Conservation (phyloP, 2,888 invertebrate species). For the Ptychoptera contaminata region DNA sequence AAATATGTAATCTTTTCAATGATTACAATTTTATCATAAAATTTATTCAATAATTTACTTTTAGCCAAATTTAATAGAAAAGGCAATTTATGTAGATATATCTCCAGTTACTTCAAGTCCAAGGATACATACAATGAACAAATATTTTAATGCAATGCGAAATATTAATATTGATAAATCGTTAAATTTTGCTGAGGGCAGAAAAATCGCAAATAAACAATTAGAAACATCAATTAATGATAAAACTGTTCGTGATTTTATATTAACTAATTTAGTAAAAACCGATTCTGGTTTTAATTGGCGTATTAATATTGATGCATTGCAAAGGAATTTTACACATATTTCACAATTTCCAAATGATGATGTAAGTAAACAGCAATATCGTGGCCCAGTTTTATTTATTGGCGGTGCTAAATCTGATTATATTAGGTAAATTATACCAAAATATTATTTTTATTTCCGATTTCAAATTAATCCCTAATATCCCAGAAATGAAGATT, state of each 20-base stretch:
- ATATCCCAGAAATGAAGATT: conserved; percentile 32
- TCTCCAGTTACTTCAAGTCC: conserved; percentile 45
- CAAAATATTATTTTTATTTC: conserved; percentile 4
- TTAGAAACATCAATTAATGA: conserved; percentile 38
- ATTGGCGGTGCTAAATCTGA: conserved; percentile 71
- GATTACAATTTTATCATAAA: background rate
- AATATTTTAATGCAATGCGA: conserved; percentile 47
- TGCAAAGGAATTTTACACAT: conserved; percentile 47
- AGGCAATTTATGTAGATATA: conserved; percentile 56
- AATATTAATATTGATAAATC: conserved; percentile 40
- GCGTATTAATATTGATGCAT: conserved; percentile 62
- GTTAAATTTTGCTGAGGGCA: conserved; percentile 51
- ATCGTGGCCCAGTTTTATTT: conserved; percentile 61
- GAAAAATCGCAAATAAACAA: conserved; percentile 48
- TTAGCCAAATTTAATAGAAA: conserved; percentile 45
- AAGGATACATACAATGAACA: conserved; percentile 42
- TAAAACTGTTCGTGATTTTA: conserved; percentile 51
- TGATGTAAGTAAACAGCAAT: conserved; percentile 30
- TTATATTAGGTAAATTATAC: conserved; percentile 53
- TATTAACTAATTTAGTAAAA: conserved; percentile 73
- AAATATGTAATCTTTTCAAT: conserved; percentile 47
- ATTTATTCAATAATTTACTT: background rate
- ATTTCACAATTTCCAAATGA: conserved; percentile 49
- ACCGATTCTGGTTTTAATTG: conserved; percentile 40
- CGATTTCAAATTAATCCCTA: conserved; percentile 29